These are phyloP conservation scores for Agriopis marginaria DNA, from an alignment of 2,888 invertebrate genomes.

Conservation along the genomic window DNA sequence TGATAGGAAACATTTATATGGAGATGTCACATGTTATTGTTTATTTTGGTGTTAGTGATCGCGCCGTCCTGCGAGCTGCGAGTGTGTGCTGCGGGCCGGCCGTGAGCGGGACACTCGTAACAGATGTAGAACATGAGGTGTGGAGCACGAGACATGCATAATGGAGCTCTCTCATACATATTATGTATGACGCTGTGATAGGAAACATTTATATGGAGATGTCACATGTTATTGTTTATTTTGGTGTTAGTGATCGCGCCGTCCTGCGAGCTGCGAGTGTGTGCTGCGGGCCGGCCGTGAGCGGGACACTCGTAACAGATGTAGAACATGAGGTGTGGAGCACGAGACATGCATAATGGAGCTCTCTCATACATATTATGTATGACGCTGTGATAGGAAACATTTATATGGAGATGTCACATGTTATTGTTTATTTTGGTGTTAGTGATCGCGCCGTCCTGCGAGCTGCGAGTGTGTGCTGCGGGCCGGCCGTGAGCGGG, in stretches of 20 bases:
- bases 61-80: background rate
- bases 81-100: background rate
- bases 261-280: background rate
- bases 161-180: constrained; percentile 31
- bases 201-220: constrained; percentile 26
- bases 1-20: constrained; percentile 28
- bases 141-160: too few species aligned
- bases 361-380: constrained; percentile 30
- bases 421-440: constrained; percentile 19
- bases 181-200: constrained; percentile 29
- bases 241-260: too few species aligned
- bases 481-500: background rate
- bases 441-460: background rate
- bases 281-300: background rate
- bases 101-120: background rate
- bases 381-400: constrained; percentile 28
- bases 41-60: constrained; percentile 4
- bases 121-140: constrained; percentile 25
- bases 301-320: constrained; percentile 15
- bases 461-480: background rate
- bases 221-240: background rate
- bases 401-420: constrained; percentile 22
- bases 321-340: constrained; percentile 7
- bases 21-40: constrained; percentile 17
- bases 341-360: constrained; percentile 30